phyloP scores from a whole-genome alignment of 2,888 invertebrate species.

The Eupithecia subumbrata region DNA sequence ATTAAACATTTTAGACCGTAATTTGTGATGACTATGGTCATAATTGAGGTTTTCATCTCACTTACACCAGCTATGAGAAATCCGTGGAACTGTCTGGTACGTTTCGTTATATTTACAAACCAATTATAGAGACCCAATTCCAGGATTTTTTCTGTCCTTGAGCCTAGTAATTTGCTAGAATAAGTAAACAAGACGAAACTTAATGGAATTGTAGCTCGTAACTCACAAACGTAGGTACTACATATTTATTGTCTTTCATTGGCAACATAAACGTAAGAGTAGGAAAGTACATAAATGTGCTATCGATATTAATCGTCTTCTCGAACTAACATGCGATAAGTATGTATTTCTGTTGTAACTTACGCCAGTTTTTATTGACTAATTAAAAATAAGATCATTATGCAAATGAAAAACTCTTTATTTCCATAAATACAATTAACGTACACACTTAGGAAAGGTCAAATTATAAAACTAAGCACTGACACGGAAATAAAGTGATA shows the following conservation, averaged over 20 bases:
- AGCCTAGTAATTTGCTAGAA: neutral
- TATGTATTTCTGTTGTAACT: no score
- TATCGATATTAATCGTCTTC: neutral
- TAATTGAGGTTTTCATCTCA: no score
- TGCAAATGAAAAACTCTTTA: no score
- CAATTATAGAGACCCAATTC: neutral
- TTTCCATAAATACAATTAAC: no score
- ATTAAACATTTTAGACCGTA: neutral
- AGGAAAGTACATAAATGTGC: neutral
- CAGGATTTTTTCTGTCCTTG: neutral
- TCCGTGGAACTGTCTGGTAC: neutral
- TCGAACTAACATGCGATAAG: neutral
- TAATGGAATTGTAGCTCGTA: neutral
- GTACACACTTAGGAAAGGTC: no score
- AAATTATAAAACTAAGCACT: no score
- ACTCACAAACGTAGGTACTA: neutral
- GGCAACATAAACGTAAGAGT: neutral
- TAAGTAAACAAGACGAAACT: neutral
- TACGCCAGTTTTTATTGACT: no score
- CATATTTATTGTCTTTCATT: neutral
- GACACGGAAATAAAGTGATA: no score
- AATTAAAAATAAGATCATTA: no score
- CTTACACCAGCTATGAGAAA: neutral
- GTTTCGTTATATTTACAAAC: neutral
- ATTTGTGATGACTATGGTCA: neutral